Evolutionary conservation across 2,888 invertebrate genomes (phyloP).

Genomic region (Nemotelus nigrinus): DNA sequence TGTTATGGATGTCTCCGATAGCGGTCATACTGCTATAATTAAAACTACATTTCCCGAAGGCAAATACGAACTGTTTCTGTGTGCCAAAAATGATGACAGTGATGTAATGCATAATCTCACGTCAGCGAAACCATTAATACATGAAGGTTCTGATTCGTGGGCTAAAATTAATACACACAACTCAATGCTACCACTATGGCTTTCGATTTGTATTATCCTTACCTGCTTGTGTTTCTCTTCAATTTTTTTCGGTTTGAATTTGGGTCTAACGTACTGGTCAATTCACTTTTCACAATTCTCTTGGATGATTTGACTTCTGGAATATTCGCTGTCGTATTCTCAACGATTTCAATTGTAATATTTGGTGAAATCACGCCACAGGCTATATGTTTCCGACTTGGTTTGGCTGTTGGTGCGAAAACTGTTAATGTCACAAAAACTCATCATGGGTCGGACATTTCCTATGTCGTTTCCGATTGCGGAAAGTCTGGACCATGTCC

Average conservation of each 20-base stretch:
- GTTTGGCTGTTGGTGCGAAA: slow-evolving; percentile 93
- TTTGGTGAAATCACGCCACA: slow-evolving; percentile 96
- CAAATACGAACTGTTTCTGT: too few relatives aligned
- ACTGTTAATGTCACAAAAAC: slow-evolving; percentile 92
- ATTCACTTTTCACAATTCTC: slow-evolving; percentile 96
- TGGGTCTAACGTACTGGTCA: slow-evolving; percentile 97
- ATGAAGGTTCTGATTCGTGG: slow-evolving; percentile 75
- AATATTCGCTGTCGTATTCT: slow-evolving; percentile 86
- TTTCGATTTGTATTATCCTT: slow-evolving; percentile 75
- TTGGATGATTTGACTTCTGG: slow-evolving; percentile 95
- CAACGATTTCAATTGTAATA: slow-evolving; percentile 93
- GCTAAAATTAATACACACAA: slow-evolving; percentile 74
- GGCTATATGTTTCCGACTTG: slow-evolving; percentile 94
- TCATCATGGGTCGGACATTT: slow-evolving; percentile 93
- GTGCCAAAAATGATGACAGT: too few relatives aligned
- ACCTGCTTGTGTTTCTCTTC: slow-evolving; percentile 87
- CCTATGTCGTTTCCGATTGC: slow-evolving; percentile 94
- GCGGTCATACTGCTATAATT: too few relatives aligned
- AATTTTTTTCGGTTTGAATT: slow-evolving; percentile 94
- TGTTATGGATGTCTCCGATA: too few relatives aligned
- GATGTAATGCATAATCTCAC: slow-evolving; percentile 54
- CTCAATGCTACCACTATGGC: slow-evolving; percentile 80
- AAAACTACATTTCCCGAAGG: too few relatives aligned
- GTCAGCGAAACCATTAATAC: slow-evolving; percentile 67
- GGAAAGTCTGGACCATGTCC: slow-evolving; percentile 82